These are phyloP conservation scores for Litocranius walleri DNA, from an alignment of 2,113 vertebrate genomes.

Conservation along the genomic window DNA sequence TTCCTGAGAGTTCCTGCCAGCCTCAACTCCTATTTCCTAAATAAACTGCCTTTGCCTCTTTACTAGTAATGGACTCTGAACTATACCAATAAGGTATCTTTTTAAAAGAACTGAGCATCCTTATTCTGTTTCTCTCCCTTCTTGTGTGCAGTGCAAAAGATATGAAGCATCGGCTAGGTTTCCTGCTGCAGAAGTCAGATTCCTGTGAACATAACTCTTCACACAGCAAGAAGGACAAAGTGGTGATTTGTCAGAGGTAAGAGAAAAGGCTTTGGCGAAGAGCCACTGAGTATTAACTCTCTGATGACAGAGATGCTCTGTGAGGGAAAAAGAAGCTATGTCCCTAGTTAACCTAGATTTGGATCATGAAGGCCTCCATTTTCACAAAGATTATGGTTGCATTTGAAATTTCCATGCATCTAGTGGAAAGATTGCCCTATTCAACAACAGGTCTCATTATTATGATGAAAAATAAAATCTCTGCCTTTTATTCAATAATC, in stretches of 20 bases:
- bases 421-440: not conserved
- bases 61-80: not conserved
- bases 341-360: not conserved
- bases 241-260: constrained; percentile 84
- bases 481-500: not conserved
- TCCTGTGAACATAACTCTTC: constrained; percentile 82
- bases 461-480: not conserved
- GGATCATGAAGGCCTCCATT: not conserved
- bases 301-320: no score
- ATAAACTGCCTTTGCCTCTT: not conserved
- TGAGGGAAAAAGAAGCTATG: not conserved
- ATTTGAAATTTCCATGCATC: not conserved
- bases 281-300: not conserved
- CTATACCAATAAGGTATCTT: not conserved
- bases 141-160: constrained; percentile 89
- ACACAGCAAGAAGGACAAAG: constrained; percentile 84
- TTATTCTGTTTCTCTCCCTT: not conserved
- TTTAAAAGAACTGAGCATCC: not conserved
- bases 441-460: not conserved
- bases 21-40: not conserved
- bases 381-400: not conserved
- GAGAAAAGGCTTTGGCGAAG: not conserved
- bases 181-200: constrained; percentile 91
- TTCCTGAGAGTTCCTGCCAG: not conserved
- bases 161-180: constrained; percentile 93